Conservation (phyloP, 2,888 invertebrate species). For the Melangyna quadrimaculata region DNA sequence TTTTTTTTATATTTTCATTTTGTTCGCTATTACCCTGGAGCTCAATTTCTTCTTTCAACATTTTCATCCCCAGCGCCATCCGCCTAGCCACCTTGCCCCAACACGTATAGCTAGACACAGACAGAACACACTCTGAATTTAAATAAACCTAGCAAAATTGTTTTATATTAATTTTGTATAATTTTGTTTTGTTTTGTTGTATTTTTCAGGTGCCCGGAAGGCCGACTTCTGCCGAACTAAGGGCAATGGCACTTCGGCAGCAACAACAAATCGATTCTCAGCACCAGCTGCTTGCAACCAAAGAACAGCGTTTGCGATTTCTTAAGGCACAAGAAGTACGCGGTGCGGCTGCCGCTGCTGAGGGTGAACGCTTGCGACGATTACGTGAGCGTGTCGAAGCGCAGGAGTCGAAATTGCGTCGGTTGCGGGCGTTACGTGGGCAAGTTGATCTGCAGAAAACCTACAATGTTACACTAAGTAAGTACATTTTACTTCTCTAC, state of each 20-base stretch:
- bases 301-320: slow-evolving; percentile 95
- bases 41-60: slow-evolving; percentile 12
- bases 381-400: slow-evolving; percentile 96
- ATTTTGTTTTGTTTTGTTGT: slow-evolving; percentile 17
- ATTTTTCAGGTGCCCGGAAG: slow-evolving; percentile 91
- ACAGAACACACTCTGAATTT: slow-evolving; percentile 64
- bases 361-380: slow-evolving; percentile 92
- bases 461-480: slow-evolving; percentile 94
- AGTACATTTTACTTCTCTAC: slow-evolving; percentile 81
- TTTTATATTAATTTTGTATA: slow-evolving; percentile 47
- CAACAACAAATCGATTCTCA: slow-evolving; percentile 99
- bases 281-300: slow-evolving; percentile 93
- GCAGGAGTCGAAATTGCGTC: slow-evolving; percentile 95
- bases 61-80: too few relatives aligned
- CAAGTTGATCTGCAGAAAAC: slow-evolving; percentile 96
- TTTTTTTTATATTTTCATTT: slow-evolving; percentile 4
- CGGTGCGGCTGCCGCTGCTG: slow-evolving; percentile 84
- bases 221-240: slow-evolving; percentile 96
- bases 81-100: background rate
- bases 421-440: slow-evolving; percentile 94
- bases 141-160: slow-evolving; percentile 38
- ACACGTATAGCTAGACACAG: slow-evolving; percentile 1
- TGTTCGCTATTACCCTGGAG: background rate
- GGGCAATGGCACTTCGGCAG: slow-evolving; percentile 98
- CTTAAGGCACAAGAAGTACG: slow-evolving; percentile 94